Evolutionary conservation across 2,888 invertebrate species (phyloP).

Genomic region (Brachynemurus nebulosus): DNA sequence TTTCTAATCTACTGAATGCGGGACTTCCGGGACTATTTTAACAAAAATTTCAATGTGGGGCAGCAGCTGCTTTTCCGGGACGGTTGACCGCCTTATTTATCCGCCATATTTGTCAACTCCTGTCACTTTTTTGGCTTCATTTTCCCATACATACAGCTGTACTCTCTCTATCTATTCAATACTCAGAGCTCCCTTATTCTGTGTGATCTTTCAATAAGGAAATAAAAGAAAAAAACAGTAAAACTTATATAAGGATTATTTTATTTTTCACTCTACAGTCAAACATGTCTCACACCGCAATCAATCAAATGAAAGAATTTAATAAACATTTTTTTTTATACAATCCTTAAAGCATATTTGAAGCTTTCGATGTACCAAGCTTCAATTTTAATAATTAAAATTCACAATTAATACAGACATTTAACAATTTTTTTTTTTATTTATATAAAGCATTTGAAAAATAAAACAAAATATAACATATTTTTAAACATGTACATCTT

Average conservation of each 20-base stretch:
- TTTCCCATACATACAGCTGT: no score
- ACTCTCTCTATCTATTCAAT: no score
- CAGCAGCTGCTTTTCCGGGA: no score
- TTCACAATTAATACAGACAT: not conserved
- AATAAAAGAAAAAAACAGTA: not conserved
- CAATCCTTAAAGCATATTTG: constrained; percentile 1
- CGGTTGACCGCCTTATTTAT: no score
- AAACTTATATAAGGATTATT: not conserved
- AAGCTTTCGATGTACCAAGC: no score
- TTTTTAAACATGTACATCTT: not conserved
- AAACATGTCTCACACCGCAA: constrained; percentile 2
- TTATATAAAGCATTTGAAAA: not conserved
- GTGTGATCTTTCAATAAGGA: no score
- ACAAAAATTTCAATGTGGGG: no score
- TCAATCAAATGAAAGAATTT: not conserved
- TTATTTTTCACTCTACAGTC: not conserved
- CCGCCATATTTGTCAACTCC: no score
- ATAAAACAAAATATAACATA: not conserved
- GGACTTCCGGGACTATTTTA: no score
- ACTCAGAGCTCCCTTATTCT: no score
- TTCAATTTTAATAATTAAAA: not conserved
- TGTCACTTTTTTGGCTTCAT: no score
- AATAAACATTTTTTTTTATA: not conserved
- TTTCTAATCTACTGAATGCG: no score
- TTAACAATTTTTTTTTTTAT: not conserved